These are phyloP conservation scores for Cheiracanthium punctorium DNA, from an alignment of 2,888 invertebrate genomes.

Conservation along the genomic window DNA sequence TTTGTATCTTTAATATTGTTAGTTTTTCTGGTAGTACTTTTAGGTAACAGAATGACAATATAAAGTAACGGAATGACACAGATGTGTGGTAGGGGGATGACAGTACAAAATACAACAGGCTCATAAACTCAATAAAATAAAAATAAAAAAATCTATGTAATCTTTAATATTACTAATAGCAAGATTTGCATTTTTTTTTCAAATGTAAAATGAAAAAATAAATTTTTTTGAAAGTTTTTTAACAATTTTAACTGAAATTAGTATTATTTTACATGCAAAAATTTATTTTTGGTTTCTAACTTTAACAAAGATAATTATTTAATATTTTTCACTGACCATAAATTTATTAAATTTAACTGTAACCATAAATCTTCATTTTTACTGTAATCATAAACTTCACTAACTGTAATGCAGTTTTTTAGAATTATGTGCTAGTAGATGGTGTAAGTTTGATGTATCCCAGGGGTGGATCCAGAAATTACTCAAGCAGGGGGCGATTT, in stretches of 20 bases:
- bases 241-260: background rate
- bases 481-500: too few species aligned
- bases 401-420: background rate
- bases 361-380: background rate
- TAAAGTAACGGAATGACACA: background rate
- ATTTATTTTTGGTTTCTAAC: too few species aligned
- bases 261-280: background rate
- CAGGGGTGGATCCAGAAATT: too few species aligned
- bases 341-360: too few species aligned
- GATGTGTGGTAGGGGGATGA: background rate
- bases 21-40: background rate
- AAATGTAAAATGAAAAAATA: background rate
- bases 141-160: background rate
- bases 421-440: background rate
- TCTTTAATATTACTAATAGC: background rate
- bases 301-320: background rate
- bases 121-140: background rate
- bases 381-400: too few species aligned
- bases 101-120: background rate
- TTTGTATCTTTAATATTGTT: too few species aligned
- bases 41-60: conserved; percentile 1
- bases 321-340: too few species aligned
- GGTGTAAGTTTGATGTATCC: too few species aligned
- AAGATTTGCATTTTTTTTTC: background rate
- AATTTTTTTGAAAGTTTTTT: background rate